A percentile compares a stretch with the other conserved stretches of the same genome.
Conservation (phyloP, 2,797 vertebrate genomes). For the Macropodus opercularis region DNA sequence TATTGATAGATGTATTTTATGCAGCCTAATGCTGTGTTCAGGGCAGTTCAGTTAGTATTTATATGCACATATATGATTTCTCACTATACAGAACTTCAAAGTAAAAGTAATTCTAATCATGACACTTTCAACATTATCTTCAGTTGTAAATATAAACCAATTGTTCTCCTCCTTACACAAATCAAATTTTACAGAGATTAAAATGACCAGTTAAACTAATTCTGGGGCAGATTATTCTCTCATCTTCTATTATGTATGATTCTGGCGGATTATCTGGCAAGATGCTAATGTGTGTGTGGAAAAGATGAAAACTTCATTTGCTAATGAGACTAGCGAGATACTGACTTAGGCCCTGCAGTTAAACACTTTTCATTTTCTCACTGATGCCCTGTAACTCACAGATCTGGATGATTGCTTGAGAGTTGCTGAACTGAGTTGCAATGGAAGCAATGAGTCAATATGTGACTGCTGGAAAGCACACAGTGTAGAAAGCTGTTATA, state of each 20-base stretch:
- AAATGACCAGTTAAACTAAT: slow-evolving; percentile 29
- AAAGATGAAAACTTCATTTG: slow-evolving; percentile 30
- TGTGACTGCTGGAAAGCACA: slow-evolving; percentile 23
- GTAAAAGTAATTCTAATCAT: not conserved
- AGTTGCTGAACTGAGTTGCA: slow-evolving; percentile 27
- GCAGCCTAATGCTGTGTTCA: no score
- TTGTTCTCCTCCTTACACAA: slow-evolving; percentile 9
- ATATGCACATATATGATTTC: slow-evolving; percentile 14
- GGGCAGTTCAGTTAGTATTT: no score
- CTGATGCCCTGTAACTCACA: slow-evolving; percentile 26
- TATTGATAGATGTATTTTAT: no score
- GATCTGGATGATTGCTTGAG: slow-evolving; percentile 25
- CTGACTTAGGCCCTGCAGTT: slow-evolving; percentile 28
- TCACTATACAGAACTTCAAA: slow-evolving; percentile 1
- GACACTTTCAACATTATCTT: not conserved
- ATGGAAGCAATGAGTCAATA: slow-evolving; percentile 42
- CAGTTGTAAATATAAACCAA: slow-evolving; percentile 26
- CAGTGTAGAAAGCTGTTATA: slow-evolving; percentile 11
- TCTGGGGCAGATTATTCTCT: slow-evolving; percentile 11
- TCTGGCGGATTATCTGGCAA: slow-evolving; percentile 18
- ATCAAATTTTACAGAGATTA: slow-evolving; percentile 23
- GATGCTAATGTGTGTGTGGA: slow-evolving; percentile 41
- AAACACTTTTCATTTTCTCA: slow-evolving; percentile 21
- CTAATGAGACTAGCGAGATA: slow-evolving; percentile 47
- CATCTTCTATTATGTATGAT: slow-evolving; percentile 30